Percentiles rank a stretch among this genome's conserved stretches.
Evolutionary conservation across 1,140 invertebrate genomes (phyloP).

Genomic region (Cyclargus thomasi): DNA sequence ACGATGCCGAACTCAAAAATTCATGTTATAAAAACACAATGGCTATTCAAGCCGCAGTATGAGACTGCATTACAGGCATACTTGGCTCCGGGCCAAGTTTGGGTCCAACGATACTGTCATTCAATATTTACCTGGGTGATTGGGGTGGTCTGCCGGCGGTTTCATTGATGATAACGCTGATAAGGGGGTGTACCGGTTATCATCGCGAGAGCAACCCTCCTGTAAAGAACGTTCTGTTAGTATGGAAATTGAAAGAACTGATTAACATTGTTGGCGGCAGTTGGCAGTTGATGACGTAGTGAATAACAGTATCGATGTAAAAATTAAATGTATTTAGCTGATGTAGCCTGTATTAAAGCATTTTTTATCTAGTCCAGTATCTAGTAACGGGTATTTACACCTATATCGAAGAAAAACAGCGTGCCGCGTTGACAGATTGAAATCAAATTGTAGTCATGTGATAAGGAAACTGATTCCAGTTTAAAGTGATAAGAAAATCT

Average conservation of each 20-base stretch:
- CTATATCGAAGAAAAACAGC: no score
- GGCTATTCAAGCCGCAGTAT: neutral
- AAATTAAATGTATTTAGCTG: no score
- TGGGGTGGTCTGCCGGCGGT: constrained; percentile 80
- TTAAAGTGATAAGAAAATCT: no score
- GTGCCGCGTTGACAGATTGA: no score
- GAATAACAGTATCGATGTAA: no score
- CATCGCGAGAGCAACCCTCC: constrained; percentile 64
- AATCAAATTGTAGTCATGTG: no score
- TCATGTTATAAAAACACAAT: constrained; percentile 13
- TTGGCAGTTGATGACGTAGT: no score
- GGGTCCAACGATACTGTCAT: constrained; percentile 1
- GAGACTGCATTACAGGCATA: constrained; percentile 8
- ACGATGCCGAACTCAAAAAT: neutral
- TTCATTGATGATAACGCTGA: constrained; percentile 91
- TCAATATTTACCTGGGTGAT: constrained; percentile 58
- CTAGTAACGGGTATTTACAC: no score
- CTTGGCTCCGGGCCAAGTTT: neutral
- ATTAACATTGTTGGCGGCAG: neutral
- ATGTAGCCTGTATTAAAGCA: no score
- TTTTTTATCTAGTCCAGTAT: no score
- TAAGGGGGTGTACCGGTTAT: constrained; percentile 82
- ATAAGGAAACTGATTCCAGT: no score
- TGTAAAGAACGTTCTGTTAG: constrained; percentile 32
- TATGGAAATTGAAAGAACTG: neutral